Evolutionary conservation across 2,113 vertebrate genomes (phyloP).

Genomic region (Phalacrocorax carbo): DNA sequence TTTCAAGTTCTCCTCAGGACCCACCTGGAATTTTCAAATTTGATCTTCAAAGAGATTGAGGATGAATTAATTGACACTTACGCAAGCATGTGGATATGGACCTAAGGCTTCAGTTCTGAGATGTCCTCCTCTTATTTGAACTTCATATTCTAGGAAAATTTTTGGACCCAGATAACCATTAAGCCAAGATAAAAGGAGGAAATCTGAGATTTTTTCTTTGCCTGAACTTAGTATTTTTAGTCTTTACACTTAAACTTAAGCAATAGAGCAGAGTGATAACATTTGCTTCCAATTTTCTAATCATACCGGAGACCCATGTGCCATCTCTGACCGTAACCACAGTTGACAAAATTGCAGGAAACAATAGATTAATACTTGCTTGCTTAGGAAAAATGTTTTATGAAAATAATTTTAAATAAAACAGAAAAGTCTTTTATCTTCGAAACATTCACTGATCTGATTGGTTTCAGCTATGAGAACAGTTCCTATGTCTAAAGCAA

Average conservation of each 20-base stretch:
- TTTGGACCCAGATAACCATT: neutral
- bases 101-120: neutral
- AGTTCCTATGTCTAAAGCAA: neutral
- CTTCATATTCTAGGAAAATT: neutral
- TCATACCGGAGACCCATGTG: neutral
- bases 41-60: fast-evolving
- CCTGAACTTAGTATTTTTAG: neutral
- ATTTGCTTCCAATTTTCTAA: neutral
- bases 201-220: neutral
- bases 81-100: neutral
- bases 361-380: neutral
- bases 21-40: neutral
- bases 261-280: neutral
- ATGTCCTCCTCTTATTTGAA: neutral
- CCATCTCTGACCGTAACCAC: neutral
- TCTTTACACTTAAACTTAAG: neutral
- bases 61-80: neutral
- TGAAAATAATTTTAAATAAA: neutral
- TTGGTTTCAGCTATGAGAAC: neutral
- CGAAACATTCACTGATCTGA: neutral
- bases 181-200: neutral
- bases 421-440: neutral
- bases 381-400: neutral
- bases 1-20: neutral
- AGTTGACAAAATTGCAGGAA: neutral